Percentiles rank a stretch among this genome's conserved stretches.
Conservation (phyloP, 1,140 invertebrate genomes). For the Trichomalopsis sarcophagae region DNA sequence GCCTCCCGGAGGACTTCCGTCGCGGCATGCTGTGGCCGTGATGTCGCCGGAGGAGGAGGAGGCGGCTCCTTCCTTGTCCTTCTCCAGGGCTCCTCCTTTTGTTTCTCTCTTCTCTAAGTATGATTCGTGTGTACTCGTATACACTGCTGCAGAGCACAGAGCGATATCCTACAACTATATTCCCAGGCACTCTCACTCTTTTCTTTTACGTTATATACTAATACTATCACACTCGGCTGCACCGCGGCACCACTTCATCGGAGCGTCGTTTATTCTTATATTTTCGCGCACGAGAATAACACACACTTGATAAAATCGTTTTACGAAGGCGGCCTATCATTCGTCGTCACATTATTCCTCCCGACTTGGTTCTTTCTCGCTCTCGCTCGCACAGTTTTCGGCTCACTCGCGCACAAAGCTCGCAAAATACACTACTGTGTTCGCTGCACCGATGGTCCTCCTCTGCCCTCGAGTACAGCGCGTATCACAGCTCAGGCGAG, state of each 20-base stretch:
- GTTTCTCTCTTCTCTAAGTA: neutral
- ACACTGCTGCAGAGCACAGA: neutral
- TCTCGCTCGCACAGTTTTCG: neutral
- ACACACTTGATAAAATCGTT: too few relatives aligned
- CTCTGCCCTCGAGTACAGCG: neutral
- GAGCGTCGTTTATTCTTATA: neutral
- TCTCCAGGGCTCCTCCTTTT: neutral
- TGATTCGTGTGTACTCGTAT: neutral
- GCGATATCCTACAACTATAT: neutral
- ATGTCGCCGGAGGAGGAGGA: neutral
- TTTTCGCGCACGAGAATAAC: neutral
- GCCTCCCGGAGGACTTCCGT: slow-evolving; percentile 1
- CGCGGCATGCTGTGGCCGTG: slow-evolving; percentile 13
- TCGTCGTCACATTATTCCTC: too few relatives aligned
- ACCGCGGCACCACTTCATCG: neutral
- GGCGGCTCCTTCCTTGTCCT: neutral
- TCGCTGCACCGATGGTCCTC: neutral
- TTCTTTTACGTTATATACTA: neutral
- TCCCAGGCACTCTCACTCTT: neutral
- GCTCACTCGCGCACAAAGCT: neutral
- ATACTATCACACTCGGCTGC: neutral
- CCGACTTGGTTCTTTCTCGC: neutral
- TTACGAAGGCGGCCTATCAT: neutral
- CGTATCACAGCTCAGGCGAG: neutral
- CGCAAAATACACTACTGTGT: neutral